A percentile compares a stretch with the other conserved stretches of the same genome.
phyloP scores from a whole-genome alignment of 2,113 vertebrate genomes.

The Macquaria australasica region DNA sequence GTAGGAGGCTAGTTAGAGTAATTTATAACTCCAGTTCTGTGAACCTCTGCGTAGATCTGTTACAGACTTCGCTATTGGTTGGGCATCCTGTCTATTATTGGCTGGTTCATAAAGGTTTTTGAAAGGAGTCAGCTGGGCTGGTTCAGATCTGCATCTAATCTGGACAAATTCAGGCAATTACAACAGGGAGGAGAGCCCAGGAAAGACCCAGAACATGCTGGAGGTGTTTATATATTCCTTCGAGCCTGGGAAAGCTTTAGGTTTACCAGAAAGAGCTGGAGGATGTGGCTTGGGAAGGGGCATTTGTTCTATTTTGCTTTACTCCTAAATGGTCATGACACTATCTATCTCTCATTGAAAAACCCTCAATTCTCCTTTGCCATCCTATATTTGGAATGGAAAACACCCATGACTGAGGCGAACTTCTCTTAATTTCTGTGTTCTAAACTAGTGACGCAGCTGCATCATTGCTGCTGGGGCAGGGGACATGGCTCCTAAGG shows the following conservation, averaged over 20 bases:
- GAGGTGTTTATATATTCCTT: neutral
- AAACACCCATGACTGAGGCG: neutral
- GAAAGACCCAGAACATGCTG: neutral
- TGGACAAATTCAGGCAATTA: neutral
- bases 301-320: neutral
- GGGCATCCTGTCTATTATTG: neutral
- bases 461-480: neutral
- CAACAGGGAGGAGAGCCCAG: neutral
- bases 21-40: neutral
- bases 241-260: neutral
- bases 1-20: neutral
- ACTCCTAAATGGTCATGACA: neutral
- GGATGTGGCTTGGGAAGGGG: neutral
- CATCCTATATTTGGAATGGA: neutral
- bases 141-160: neutral
- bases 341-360: neutral
- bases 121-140: neutral
- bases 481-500: neutral
- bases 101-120: neutral
- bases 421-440: neutral
- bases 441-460: neutral
- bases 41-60: neutral
- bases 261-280: neutral
- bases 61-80: slow-evolving; percentile 4
- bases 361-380: neutral